Conservation (phyloP, 1,140 invertebrate genomes). For the Charaxes varanes region DNA sequence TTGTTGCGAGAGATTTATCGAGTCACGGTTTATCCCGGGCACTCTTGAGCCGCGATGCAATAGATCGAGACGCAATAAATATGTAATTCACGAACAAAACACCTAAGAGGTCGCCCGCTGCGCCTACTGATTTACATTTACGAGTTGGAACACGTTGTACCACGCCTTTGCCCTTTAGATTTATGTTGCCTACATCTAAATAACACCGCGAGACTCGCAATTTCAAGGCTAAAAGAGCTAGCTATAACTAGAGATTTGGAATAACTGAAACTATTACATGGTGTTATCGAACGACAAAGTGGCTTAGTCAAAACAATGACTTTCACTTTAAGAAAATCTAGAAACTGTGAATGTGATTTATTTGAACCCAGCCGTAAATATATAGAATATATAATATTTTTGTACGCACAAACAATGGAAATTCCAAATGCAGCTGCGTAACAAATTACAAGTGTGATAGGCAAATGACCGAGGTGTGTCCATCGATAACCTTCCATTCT, state of each 20-base stretch:
- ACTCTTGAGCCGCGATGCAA: constrained; percentile 22
- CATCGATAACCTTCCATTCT: constrained; percentile 64
- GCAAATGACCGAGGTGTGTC: constrained; percentile 39
- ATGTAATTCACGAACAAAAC: constrained; percentile 59
- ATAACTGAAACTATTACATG: constrained; percentile 5
- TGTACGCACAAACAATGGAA: constrained; percentile 45
- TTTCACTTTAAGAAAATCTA: no score
- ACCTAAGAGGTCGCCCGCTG: constrained; percentile 63
- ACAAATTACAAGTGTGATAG: constrained; percentile 23
- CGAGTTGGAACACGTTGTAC: constrained; percentile 43
- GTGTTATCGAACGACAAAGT: no score
- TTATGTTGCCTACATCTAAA: constrained; percentile 51
- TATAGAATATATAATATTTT: no score
- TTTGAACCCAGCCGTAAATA: no score
- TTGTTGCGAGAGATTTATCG: constrained; percentile 20
- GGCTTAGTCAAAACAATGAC: no score
- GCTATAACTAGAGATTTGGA: constrained; percentile 8
- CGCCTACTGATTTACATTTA: constrained; percentile 62
- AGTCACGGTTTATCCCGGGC: constrained; percentile 15
- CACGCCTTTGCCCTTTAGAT: constrained; percentile 64
- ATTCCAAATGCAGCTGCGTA: constrained; percentile 24
- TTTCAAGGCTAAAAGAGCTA: constrained; percentile 30
- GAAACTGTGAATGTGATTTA: no score
- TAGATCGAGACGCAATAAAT: constrained; percentile 51
- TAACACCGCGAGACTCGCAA: constrained; percentile 34